Conservation (phyloP, 2,113 vertebrate genomes). For the Paedocypris sp. region DNA sequence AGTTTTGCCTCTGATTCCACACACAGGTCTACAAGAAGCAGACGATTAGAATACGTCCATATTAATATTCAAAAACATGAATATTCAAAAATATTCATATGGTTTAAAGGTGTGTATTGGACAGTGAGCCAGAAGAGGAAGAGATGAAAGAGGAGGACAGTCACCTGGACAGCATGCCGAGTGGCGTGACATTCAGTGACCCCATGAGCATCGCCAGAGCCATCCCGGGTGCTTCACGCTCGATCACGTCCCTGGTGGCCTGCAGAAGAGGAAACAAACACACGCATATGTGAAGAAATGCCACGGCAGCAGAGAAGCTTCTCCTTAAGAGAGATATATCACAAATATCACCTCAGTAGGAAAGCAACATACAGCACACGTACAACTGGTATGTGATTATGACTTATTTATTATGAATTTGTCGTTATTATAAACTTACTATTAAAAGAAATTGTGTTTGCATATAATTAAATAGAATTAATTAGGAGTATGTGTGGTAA, state of each 20-base stretch:
- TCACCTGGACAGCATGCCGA: conserved; percentile 98
- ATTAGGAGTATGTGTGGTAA: no score
- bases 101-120: not conserved
- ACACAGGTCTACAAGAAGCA: conserved; percentile 74
- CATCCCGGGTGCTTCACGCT: conserved; percentile 96
- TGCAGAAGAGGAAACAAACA: conserved; percentile 41
- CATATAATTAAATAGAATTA: no score
- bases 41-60: conserved; percentile 8
- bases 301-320: no score
- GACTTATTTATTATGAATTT: no score
- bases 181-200: conserved; percentile 93
- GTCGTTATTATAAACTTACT: no score
- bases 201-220: conserved; percentile 98
- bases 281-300: not conserved
- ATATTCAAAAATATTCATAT: no score
- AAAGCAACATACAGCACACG: no score
- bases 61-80: not conserved
- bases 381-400: no score
- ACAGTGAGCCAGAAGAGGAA: not conserved
- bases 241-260: conserved; percentile 98
- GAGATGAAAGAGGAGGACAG: not conserved
- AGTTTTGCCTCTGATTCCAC: conserved; percentile 97
- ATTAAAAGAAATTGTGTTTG: no score
- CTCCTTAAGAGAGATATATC: no score
- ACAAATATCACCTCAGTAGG: no score